Base-by-base conservation (phyloP, 2,113 vertebrate genomes). In the Oreochromis tanganicae region DNA sequence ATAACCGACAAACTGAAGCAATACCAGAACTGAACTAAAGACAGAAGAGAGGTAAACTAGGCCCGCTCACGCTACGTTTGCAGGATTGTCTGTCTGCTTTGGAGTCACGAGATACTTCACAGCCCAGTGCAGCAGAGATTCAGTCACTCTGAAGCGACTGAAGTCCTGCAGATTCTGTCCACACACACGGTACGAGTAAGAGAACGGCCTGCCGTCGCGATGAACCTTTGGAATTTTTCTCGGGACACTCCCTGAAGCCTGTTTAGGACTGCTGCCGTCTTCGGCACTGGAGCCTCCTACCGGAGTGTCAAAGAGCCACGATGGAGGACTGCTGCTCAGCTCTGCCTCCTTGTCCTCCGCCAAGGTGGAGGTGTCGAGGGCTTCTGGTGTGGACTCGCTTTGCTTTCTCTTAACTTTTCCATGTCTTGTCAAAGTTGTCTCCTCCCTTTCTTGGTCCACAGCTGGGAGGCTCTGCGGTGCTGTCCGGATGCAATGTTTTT, bases 271-370 rank as follows among this genome's bases (percentile, higher is more conserved):
- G 80, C 11, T 34, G n/a, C 11, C 5, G 2, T 66, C 71, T 8
- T 80, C 17, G 0, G 52, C n/a, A 11, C 56, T 16, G 3, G 41
- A 48, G 2, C 7, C 8, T 3, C 29, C 34, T 0, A 36, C 1
- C 36, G 36, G 83, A 8, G 82, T 52, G 52, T 95, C 88, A 21
- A 94, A 92, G 16, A 95, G 87, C 94, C 95, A 95, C 2, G 94
- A 95, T 2, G 92, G 94, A 19, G 89, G 93, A 8, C 90, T 94
- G 12, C 17, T 3, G n/a, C 24, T 66, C 7, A 43, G 2, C 14
- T 16, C 71, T 3, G 56, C 89, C 46, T 73, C 86, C 7, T 29
- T 50, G 43, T 50, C 81, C 13, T 41, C 41, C 24, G 29, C 27
- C 6, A 34, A n/a, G 6, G 24, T 7, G 3, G 61, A 21, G 61